These are phyloP conservation scores for Rallus limicola DNA, from an alignment of 2,113 vertebrate genomes.

Conservation along the genomic window DNA sequence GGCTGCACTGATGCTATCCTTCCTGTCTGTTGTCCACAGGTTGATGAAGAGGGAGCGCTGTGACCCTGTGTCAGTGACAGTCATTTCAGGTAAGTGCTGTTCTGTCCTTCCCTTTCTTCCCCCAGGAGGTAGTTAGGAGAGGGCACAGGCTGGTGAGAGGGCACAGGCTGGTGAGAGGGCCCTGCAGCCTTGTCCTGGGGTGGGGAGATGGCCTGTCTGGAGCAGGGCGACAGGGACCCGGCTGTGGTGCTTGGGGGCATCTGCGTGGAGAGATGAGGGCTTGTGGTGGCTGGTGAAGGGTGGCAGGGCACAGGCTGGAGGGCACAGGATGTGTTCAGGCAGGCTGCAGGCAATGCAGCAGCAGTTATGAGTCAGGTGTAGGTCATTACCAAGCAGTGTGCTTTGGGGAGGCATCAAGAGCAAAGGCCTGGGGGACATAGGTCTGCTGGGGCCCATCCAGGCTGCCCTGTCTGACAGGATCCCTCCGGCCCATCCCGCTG, in stretches of 20 bases:
- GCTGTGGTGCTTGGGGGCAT: background rate
- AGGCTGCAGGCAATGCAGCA: background rate
- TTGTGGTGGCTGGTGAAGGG: background rate
- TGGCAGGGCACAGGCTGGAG: background rate
- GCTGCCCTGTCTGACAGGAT: background rate
- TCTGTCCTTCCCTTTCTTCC: background rate
- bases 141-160: background rate
- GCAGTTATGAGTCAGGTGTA: background rate
- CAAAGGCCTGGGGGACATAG: background rate
- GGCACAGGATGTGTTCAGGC: rapidly evolving
- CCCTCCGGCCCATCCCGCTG: background rate
- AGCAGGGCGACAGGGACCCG: rapidly evolving
- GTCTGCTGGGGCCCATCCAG: background rate
- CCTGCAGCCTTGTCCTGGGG: background rate
- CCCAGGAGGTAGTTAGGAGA: background rate
- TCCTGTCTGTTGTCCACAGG: background rate
- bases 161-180: background rate
- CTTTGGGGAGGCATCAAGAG: background rate
- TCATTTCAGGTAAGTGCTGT: background rate
- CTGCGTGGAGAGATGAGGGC: background rate
- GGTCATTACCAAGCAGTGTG: background rate
- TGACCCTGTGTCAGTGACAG: background rate
- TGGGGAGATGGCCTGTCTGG: no score
- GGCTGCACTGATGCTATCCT: background rate
- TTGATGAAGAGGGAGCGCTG: slow-evolving; percentile 30